These are phyloP conservation scores for Heliconius himera DNA, from an alignment of 1,140 invertebrate species.

Conservation along the genomic window DNA sequence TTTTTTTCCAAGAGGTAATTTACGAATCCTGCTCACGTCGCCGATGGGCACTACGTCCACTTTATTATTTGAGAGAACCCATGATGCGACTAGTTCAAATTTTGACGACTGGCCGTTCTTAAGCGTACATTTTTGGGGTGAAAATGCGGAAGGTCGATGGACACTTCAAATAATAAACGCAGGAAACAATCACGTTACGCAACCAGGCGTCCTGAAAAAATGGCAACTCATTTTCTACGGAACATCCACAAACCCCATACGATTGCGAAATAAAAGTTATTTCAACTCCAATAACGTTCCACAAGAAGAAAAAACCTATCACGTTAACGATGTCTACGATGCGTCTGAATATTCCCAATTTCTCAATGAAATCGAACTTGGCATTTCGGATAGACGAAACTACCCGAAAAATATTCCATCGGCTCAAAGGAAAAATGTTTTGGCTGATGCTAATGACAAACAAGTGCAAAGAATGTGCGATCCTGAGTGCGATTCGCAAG, in stretches of 20 bases:
- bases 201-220: slow-evolving; percentile 92
- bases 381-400: slow-evolving; percentile 83
- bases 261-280: slow-evolving; percentile 82
- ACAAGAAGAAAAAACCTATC: slow-evolving; percentile 68
- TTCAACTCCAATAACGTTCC: slow-evolving; percentile 70
- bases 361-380: slow-evolving; percentile 84
- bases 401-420: slow-evolving; percentile 84
- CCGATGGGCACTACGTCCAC: slow-evolving; percentile 94
- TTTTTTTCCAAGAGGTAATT: slow-evolving; percentile 94
- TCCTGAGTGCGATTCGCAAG: slow-evolving; percentile 89
- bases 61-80: slow-evolving; percentile 91
- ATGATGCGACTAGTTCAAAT: slow-evolving; percentile 94
- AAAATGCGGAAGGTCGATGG: slow-evolving; percentile 95
- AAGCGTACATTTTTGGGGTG: slow-evolving; percentile 98
- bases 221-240: slow-evolving; percentile 97
- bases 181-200: slow-evolving; percentile 90
- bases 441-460: slow-evolving; percentile 81
- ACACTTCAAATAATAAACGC: slow-evolving; percentile 95
- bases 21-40: slow-evolving; percentile 91
- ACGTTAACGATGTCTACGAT: slow-evolving; percentile 81
- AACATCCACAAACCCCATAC: slow-evolving; percentile 90
- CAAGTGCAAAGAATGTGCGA: slow-evolving; percentile 85
- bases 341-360: slow-evolving; percentile 78
- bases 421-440: slow-evolving; percentile 76
- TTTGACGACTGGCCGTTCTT: slow-evolving; percentile 99